Base-by-base conservation (phyloP, 2,888 invertebrate species). In the Quadroppia sp. region DNA sequence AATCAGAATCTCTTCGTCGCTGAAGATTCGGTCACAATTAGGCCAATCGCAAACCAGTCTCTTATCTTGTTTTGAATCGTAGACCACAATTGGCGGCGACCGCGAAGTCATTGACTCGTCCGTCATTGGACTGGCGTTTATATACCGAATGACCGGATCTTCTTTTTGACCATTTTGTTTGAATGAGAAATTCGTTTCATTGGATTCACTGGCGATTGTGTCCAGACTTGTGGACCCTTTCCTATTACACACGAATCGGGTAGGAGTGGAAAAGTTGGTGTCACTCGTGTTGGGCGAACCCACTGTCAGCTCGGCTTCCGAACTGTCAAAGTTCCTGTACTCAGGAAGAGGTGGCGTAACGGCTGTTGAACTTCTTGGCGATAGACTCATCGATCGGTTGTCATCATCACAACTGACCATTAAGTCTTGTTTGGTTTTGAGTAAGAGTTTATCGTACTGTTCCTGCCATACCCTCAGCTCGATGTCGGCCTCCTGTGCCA, bases 21-120 rank as follows among this genome's bases (percentile, higher is more conserved):
- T 23, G 42, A 72, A 72, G 17, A 20, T 6, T 20, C 53, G 72
- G 30, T 59, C 25, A 64, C 72, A 72, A 25, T 59, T 45, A 17
- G 72, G 72, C 72, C 72, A 72, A 53, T 72, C 72, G 28, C 72
- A 72, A 36, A 30, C 64, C 20, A 36, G 64, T 64, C 17, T 11
- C 11, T 7, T 20, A 2, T 59, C 59, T 15, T 59, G 28, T 15
- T 23, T 20, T 4, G 59, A 59, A 4, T 59, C 59, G 59, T 59
- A 59, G 4, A 59, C 59, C 11, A 59, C 59, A 9, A 59, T 2
- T 30, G 59, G 59, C 9, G 59, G 20, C 28, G 59, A 59, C 4
- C 30, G 11, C 30, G 28, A 15, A 4, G 13, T 30, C 32, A 17
- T 7, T n/a, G 59, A 59, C 28, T 59, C 59, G 15, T 59, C 59